Conservation (phyloP, 2,113 vertebrate species). For the Catharus bicknelli region DNA sequence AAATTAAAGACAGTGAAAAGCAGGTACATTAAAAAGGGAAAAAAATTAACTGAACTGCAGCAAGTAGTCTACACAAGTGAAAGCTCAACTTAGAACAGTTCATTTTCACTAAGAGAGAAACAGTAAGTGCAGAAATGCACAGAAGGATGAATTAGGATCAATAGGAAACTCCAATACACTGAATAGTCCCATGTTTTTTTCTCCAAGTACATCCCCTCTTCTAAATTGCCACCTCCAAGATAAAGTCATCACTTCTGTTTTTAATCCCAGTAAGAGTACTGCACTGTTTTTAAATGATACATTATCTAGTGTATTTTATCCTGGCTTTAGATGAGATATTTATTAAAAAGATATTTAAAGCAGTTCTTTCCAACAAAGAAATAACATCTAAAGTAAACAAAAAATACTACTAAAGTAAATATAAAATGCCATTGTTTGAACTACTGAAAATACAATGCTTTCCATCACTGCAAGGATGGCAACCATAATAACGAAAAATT, state of each 20-base stretch:
- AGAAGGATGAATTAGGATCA: neutral
- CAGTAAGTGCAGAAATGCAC: neutral
- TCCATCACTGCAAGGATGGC: neutral
- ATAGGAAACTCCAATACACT: neutral
- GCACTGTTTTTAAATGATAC: neutral
- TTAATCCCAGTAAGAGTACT: neutral
- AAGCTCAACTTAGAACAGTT: neutral
- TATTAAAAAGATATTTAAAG: neutral
- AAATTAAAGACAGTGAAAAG: neutral
- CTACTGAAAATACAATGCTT: neutral
- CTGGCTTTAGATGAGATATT: neutral
- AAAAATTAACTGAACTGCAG: neutral
- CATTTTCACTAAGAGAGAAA: neutral
- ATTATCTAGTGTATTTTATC: neutral
- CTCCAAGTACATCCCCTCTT: neutral
- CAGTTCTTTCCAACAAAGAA: neutral
- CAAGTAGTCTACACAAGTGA: neutral
- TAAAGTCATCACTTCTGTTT: neutral
- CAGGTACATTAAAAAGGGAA: neutral
- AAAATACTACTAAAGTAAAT: neutral
- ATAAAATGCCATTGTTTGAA: neutral
- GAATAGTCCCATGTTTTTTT: neutral
- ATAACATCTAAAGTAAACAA: neutral
- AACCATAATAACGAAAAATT: neutral
- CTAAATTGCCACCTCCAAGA: neutral